Evolutionary conservation across 2,888 invertebrate genomes (phyloP).

Genomic region (Drosophila koepferae): DNA sequence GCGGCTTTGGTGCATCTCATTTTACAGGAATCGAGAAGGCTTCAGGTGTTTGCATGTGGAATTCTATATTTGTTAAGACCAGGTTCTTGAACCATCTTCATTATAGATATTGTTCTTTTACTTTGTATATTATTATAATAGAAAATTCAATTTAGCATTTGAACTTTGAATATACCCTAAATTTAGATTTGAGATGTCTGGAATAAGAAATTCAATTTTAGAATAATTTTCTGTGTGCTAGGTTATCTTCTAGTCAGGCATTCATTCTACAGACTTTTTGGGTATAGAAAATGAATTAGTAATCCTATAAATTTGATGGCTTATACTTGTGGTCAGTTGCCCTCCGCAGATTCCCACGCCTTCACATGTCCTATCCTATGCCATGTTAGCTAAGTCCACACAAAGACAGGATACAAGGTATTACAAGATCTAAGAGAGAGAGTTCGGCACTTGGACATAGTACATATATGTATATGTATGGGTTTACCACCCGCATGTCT

Average conservation of each 20-base stretch:
- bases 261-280: not conserved
- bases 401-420: slow-evolving; percentile 60
- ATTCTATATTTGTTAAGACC: not conserved
- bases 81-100: not conserved
- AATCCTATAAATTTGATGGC: not conserved
- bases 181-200: not conserved
- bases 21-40: slow-evolving; percentile 16
- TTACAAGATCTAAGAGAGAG: slow-evolving; percentile 35
- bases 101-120: not conserved
- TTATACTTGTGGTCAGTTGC: not conserved
- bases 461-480: slow-evolving; percentile 33
- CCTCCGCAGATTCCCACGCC: slow-evolving; percentile 49
- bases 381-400: slow-evolving; percentile 25
- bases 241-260: not conserved
- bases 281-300: slow-evolving; percentile 1
- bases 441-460: slow-evolving; percentile 50
- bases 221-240: not conserved
- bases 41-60: slow-evolving; percentile 5
- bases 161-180: not conserved
- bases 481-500: slow-evolving; percentile 64
- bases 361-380: not conserved
- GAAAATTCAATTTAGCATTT: not conserved
- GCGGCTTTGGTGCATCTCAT: slow-evolving; percentile 57
- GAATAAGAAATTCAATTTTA: not conserved
- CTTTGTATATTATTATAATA: not conserved